Percentiles rank a stretch among this genome's conserved stretches.
Conservation (phyloP, 2,113 vertebrate species). For the Tichodroma muraria region DNA sequence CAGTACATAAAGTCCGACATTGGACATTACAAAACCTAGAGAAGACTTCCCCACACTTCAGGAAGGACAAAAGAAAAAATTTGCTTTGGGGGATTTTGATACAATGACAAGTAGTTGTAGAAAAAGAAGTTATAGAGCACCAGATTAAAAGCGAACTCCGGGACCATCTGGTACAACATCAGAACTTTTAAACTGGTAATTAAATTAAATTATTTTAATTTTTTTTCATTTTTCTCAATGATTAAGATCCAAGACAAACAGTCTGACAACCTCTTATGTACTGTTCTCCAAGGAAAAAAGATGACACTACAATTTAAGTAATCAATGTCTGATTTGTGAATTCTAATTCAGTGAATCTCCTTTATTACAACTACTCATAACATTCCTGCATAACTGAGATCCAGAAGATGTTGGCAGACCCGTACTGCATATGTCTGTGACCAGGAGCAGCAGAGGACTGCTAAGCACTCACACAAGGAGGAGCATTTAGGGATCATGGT, state of each 20-base stretch:
- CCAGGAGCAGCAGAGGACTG: neutral
- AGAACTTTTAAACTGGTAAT: neutral
- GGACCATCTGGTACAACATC: neutral
- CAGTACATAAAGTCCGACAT: neutral
- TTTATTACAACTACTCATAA: accelerated
- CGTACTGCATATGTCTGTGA: accelerated
- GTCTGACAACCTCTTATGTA: neutral
- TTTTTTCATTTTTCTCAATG: neutral
- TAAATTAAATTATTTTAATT: neutral
- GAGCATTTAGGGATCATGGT: accelerated
- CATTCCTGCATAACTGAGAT: neutral
- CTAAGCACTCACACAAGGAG: neutral
- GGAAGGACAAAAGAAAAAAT: neutral
- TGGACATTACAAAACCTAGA: neutral
- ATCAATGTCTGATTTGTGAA: neutral
- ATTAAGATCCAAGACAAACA: neutral
- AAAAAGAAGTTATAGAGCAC: neutral
- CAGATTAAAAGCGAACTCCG: neutral
- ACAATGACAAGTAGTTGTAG: neutral
- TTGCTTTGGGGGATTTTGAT: neutral
- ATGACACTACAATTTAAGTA: neutral
- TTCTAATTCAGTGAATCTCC: neutral
- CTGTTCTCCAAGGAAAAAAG: neutral
- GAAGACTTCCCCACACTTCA: neutral
- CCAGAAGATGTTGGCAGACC: neutral